Base-by-base conservation (phyloP, 2,888 invertebrate species). In the Nasonovia ribisnigri region DNA sequence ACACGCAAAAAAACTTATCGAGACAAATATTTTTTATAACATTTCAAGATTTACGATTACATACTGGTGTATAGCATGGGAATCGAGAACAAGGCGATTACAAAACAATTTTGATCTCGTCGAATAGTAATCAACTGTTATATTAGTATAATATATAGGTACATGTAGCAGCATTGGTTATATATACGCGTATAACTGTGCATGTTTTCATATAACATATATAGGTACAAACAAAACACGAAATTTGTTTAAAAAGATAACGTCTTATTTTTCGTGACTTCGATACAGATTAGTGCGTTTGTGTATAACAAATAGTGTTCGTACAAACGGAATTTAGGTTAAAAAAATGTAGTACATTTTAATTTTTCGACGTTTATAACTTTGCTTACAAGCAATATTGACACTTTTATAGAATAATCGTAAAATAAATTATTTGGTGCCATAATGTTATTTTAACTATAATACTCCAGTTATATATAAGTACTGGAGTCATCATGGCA, bases 241-340 rank as follows among this genome's bases (percentile, higher is more conserved):
- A 54, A 84, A 91, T 86, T 91, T 46, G 86, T 91, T 91, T 46
- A 26, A 57, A 86, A 46, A 46, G 91, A 86, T 91, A 86, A 91
- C 43, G 43, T 57, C 29, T 13, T 43, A 43, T 91, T 46, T 57
- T 89, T 91, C 54, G 91, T 91, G 91, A 91, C 91, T 91, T 84
- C 43, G 91, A 57, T 91, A 91, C 84, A 36, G 54, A 43, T 20
- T 8, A 43, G 1, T 11, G 20, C n/a, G 11, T 90, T 13, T 48
- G 20, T 54, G 24, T 67, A 43, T 54, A 43, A 90, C 51, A 26
- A 77, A 90, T 42, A 48, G 48, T 60, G 36, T 90, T 46, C 10
- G 6, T 57, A 29, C 29, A 67, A 60, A 90, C 11, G 90, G 46
- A 46, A 90, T 90, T 90, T n/a, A n/a, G n/a, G 67, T 67, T 60